These are phyloP conservation scores for Limosa lapponica DNA, from an alignment of 2,797 vertebrate species.

Conservation along the genomic window DNA sequence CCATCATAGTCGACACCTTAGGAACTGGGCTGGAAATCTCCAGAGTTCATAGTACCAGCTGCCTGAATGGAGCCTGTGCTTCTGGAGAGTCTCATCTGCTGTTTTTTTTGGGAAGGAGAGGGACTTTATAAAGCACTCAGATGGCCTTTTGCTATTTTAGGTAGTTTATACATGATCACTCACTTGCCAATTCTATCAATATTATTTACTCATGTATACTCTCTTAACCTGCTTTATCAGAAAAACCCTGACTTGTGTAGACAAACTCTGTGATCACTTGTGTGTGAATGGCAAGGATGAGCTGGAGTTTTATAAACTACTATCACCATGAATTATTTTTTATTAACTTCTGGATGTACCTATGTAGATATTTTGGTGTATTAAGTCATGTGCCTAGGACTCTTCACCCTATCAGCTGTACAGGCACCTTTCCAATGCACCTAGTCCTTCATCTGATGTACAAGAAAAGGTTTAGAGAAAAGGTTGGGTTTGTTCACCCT, in stretches of 20 bases:
- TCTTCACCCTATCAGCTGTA: not conserved
- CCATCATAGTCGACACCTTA: not conserved
- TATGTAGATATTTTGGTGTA: not conserved
- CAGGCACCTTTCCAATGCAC: not conserved
- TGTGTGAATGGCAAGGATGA: not conserved
- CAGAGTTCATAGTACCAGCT: not conserved
- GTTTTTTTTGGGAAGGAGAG: rapidly evolving
- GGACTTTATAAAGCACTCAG: not conserved
- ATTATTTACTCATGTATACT: not conserved
- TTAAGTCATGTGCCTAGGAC: not conserved
- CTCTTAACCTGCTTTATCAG: not conserved
- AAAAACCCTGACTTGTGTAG: not conserved
- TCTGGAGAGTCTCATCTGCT: not conserved
- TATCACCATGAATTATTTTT: not conserved
- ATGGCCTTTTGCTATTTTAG: not conserved
- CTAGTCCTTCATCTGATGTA: not conserved
- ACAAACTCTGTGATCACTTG: not conserved
- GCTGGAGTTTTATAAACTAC: not conserved
- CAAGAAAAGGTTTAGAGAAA: not conserved
- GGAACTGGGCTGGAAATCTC: not conserved
- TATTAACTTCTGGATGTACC: not conserved
- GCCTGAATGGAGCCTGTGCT: not conserved
- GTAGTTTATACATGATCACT: not conserved
- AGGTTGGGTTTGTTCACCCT: not conserved
- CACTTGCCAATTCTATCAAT: not conserved